Evolutionary conservation across 2,797 vertebrate genomes (phyloP).

Genomic region (Siniperca scherzeri): DNA sequence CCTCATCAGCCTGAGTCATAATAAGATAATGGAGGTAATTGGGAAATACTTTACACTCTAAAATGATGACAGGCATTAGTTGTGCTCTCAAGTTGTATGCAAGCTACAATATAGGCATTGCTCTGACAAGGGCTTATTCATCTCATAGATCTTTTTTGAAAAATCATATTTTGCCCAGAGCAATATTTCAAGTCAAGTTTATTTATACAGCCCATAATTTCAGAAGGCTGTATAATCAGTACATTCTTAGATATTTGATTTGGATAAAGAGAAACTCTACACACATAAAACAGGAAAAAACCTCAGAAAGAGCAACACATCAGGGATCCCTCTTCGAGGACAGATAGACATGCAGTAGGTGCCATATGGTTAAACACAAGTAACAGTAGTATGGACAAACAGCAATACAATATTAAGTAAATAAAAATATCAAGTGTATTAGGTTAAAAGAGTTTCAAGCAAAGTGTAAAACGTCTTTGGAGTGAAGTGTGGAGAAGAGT

Average conservation of each 20-base stretch:
- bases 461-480: not conserved
- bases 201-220: not conserved
- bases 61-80: not conserved
- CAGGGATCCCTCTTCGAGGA: not conserved
- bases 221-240: not conserved
- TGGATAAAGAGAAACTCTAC: not conserved
- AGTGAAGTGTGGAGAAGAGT: not conserved
- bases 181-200: not conserved
- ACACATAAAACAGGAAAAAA: not conserved
- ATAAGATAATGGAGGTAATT: conserved; percentile 56
- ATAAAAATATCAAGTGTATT: not conserved
- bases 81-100: conserved; percentile 3
- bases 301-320: not conserved
- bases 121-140: not conserved
- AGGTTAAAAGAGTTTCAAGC: not conserved
- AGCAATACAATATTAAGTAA: not conserved
- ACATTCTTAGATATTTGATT: not conserved
- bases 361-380: not conserved
- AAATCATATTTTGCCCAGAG: not conserved
- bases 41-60: conserved; percentile 21
- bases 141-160: not conserved
- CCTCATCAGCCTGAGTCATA: conserved; percentile 51
- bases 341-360: not conserved
- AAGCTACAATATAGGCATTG: not conserved
- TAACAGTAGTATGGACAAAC: not conserved